A percentile compares a stretch with the other conserved stretches of the same genome.
These are phyloP conservation scores for Plecotus auritus DNA, from an alignment of 2,113 vertebrate species.

Conservation along the genomic window DNA sequence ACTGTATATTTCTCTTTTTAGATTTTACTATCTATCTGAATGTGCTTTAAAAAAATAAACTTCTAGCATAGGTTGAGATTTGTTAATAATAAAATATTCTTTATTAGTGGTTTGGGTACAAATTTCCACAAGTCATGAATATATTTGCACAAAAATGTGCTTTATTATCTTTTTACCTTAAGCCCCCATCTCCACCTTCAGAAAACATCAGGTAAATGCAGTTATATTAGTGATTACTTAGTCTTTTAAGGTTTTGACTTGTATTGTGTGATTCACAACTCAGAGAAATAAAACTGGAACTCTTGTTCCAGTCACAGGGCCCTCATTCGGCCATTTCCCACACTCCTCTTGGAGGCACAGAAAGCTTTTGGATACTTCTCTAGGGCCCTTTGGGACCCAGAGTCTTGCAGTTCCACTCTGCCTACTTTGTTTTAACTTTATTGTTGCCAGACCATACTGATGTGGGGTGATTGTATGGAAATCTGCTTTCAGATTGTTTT, in stretches of 20 bases:
- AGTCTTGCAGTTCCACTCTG: background rate
- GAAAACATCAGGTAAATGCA: slow-evolving; percentile 12
- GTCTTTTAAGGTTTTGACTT: background rate
- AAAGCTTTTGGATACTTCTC: background rate
- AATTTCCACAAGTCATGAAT: background rate
- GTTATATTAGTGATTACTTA: background rate
- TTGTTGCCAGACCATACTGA: background rate
- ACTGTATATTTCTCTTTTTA: background rate
- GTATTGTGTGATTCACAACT: background rate
- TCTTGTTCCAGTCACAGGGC: background rate
- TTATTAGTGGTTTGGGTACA: background rate
- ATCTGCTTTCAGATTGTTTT: background rate
- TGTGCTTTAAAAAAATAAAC: slow-evolving; percentile 14
- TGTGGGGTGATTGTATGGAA: background rate
- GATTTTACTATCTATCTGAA: background rate
- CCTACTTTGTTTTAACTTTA: background rate
- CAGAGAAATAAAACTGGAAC: background rate
- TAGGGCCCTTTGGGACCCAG: background rate
- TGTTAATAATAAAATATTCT: background rate
- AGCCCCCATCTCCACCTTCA: background rate
- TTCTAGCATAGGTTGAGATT: background rate
- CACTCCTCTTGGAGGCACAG: background rate
- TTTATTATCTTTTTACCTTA: background rate
- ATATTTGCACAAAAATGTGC: background rate
- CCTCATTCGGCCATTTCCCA: background rate